Base-by-base conservation (phyloP, 2,888 invertebrate genomes). In the Hecatera dysodea region DNA sequence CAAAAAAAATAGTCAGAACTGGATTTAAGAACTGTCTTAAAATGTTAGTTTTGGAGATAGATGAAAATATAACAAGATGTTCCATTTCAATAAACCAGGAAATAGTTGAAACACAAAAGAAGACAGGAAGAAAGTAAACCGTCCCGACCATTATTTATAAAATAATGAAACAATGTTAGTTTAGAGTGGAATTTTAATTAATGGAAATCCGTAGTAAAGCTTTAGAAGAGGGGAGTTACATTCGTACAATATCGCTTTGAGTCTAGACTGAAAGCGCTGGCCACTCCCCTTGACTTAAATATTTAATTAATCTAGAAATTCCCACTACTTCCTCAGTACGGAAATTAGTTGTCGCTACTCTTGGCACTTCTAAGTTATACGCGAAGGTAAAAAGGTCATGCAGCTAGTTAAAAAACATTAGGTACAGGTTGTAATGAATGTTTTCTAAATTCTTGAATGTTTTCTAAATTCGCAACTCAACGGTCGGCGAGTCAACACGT, bases 281-380 rank as follows among this genome's bases (percentile, higher is more conserved):
- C 29, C 24, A 46, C 29, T 27, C 61, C 42, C 24, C 42, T 61
- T 29, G 44, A 29, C 11, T n/a, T 67, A 62, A 59, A 64, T 81
- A 73, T 73, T 73, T 65, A 82, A 83, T 80, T 73, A 69, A 71
- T 68, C 63, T 72, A 59, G 36, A 33, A 17, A 60, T 70, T 36
- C 44, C 2, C 39, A 27, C 46, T 68, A 29, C 50, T 27, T 59
- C 52, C 48, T 68, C 44, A 0, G 44, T 62, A 68, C 44, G 66
- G 60, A 72, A 69, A 70, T 65, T 76, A 57, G 44, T 15, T 62
- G 15, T 48, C 33, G 57, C 27, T 29, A 46, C 42, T 33, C n/a
- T 29, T 22, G 24, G 42, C 27, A 48, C 17, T 29, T 53, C 8
- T 50, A 59, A 57, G 15, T 52, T 55, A 56, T 48, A 24, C 8